These are phyloP conservation scores for Lateolabrax maculatus DNA, from an alignment of 2,797 vertebrate species.

Conservation along the genomic window DNA sequence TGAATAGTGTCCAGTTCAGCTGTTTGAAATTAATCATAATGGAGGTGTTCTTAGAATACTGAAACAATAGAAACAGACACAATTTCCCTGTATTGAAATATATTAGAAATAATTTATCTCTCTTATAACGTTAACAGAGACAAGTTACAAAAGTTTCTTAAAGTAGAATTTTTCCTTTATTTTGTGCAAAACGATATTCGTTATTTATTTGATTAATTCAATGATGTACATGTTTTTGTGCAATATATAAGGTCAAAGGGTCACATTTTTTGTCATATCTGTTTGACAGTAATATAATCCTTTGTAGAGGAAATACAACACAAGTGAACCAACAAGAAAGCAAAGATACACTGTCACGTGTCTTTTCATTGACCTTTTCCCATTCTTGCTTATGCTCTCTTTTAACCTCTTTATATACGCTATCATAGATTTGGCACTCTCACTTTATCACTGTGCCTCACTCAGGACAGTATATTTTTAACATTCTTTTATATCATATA, in stretches of 20 bases:
- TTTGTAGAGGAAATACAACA: constrained; percentile 10
- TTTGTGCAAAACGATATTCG: neutral
- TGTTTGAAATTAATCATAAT: constrained; percentile 32
- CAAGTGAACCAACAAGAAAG: constrained; percentile 28
- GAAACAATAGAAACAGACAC: neutral
- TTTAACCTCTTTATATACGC: constrained; percentile 66
- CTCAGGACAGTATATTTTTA: constrained; percentile 49
- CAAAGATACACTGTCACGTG: constrained; percentile 21
- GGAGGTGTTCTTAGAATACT: neutral
- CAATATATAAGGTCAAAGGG: neutral
- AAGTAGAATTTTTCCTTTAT: neutral
- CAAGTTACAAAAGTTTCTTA: neutral
- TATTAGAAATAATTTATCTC: neutral
- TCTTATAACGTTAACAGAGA: neutral
- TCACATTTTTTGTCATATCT: constrained; percentile 5
- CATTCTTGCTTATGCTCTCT: constrained; percentile 58
- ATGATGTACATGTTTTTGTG: neutral
- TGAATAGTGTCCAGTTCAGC: constrained; percentile 9
- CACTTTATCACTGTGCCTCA: constrained; percentile 57
- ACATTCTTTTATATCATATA: constrained; percentile 58
- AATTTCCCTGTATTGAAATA: neutral
- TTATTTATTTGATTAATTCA: constrained; percentile 21
- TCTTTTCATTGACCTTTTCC: constrained; percentile 57
- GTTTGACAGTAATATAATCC: constrained; percentile 10
- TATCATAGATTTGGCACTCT: constrained; percentile 56